Evolutionary conservation across 2,797 vertebrate species (phyloP).

Genomic region (Paratrypauchen microcephalus): DNA sequence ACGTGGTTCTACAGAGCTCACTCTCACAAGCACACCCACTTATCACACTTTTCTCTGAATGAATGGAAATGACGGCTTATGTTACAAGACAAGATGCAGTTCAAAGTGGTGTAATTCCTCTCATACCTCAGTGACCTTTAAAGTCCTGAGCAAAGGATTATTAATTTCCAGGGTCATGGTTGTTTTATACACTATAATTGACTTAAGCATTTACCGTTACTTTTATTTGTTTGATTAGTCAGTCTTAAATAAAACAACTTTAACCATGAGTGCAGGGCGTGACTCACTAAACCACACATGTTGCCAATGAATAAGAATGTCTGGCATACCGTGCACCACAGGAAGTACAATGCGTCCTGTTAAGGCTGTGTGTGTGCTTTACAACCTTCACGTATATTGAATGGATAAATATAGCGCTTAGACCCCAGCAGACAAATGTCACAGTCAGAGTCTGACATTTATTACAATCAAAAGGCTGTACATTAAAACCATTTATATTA

Average conservation of each 20-base stretch:
- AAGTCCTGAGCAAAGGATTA: conserved; percentile 5
- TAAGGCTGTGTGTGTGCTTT: conserved; percentile 15
- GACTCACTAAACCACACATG: background rate
- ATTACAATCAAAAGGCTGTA: background rate
- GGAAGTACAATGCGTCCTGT: background rate
- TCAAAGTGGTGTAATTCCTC: conserved; percentile 29
- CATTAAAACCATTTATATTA: background rate
- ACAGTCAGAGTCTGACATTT: background rate
- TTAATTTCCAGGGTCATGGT: background rate
- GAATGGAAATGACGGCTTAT: background rate
- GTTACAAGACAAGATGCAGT: background rate
- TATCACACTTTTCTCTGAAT: conserved; percentile 8
- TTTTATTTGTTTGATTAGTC: background rate
- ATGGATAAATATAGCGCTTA: background rate
- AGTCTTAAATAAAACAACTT: background rate
- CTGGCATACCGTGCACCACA: background rate
- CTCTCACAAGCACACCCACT: too few relatives aligned
- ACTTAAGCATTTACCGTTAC: background rate
- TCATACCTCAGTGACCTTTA: conserved; percentile 9
- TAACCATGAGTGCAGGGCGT: background rate
- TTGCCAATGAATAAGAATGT: background rate
- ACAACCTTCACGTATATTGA: background rate
- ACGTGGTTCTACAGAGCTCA: conserved; percentile 21
- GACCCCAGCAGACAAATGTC: background rate
- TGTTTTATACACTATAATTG: background rate